Percentiles rank a stretch among this genome's conserved stretches.
Evolutionary conservation across 2,888 invertebrate species (phyloP).

Genomic region (Drosophila borborema): DNA sequence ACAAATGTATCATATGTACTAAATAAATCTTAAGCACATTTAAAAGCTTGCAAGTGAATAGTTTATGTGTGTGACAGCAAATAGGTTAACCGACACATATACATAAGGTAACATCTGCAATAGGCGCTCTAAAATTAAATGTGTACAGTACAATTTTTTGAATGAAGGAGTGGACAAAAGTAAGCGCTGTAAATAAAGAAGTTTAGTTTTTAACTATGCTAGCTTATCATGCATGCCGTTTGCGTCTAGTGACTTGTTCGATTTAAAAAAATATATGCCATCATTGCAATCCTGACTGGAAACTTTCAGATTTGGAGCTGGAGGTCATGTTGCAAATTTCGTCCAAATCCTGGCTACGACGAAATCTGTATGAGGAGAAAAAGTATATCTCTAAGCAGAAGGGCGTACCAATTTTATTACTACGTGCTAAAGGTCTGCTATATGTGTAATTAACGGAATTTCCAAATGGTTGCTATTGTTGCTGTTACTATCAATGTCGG

Average conservation of each 20-base stretch:
- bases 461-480: slow-evolving; percentile 81
- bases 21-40: no score
- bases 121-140: not conserved
- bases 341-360: slow-evolving; percentile 86
- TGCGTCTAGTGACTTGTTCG: slow-evolving; percentile 68
- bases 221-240: not conserved
- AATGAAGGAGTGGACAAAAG: no score
- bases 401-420: not conserved
- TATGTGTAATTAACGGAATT: slow-evolving; percentile 83
- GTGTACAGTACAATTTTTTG: not conserved
- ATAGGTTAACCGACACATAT: no score
- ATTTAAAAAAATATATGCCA: slow-evolving; percentile 60
- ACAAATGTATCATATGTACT: no score
- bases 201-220: not conserved
- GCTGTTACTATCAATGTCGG: slow-evolving; percentile 74
- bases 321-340: slow-evolving; percentile 86
- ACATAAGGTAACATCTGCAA: no score
- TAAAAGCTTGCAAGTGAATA: no score
- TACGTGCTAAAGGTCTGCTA: slow-evolving; percentile 86
- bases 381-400: not conserved
- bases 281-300: slow-evolving; percentile 79
- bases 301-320: slow-evolving; percentile 84
- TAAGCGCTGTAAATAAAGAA: not conserved
- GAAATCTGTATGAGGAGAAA: slow-evolving; percentile 83
- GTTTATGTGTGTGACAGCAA: no score